Percentiles rank a stretch among this genome's conserved stretches.
Evolutionary conservation across 2,888 invertebrate species (phyloP).

Genomic region (Tipula helvola): DNA sequence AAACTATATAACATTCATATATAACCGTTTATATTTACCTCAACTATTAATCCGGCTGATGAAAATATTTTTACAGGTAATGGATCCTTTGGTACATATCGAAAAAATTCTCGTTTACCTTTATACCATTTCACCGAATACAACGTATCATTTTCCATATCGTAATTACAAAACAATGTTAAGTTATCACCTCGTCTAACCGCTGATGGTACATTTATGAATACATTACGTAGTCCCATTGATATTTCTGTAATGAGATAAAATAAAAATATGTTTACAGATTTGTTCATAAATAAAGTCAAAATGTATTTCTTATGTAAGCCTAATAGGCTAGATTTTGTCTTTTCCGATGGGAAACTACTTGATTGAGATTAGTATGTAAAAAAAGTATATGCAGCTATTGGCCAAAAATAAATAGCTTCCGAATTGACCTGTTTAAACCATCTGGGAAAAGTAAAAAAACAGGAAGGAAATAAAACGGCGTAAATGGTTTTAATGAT

Average conservation of each 20-base stretch:
- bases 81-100: conserved; percentile 61
- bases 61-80: conserved; percentile 61
- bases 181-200: conserved; percentile 50
- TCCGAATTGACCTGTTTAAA: too few relatives aligned
- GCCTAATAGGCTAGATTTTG: too few relatives aligned
- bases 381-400: too few relatives aligned
- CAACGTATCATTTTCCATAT: conserved; percentile 61
- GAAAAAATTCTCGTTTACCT: conserved; percentile 68
- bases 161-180: conserved; percentile 56
- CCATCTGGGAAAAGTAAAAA: too few relatives aligned
- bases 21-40: conserved; percentile 46
- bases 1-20: not conserved
- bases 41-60: conserved; percentile 57
- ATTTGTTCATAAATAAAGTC: too few relatives aligned
- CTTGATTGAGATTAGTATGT: too few relatives aligned
- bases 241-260: conserved; percentile 15
- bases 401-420: too few relatives aligned
- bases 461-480: too few relatives aligned
- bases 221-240: conserved; percentile 43
- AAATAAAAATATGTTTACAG: not conserved
- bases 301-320: too few relatives aligned
- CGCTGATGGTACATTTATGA: conserved; percentile 51
- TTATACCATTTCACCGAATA: conserved; percentile 83
- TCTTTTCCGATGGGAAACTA: too few relatives aligned
- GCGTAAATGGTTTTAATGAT: too few relatives aligned